Evolutionary conservation across 2,888 invertebrate species (phyloP), one percentile per base, ranked within the genome.

Genomic region (Chaitophorus viminalis): DNA sequence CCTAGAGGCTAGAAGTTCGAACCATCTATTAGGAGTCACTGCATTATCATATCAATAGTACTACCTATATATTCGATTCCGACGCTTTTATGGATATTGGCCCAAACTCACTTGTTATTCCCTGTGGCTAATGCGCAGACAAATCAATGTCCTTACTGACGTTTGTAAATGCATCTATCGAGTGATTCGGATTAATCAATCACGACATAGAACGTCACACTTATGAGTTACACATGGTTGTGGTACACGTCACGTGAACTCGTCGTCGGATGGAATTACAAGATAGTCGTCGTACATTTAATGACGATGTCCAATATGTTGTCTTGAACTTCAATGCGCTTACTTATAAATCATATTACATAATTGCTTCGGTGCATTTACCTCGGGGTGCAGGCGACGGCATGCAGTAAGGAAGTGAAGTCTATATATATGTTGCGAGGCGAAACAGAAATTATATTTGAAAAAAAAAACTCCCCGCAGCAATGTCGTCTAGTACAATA

Each of bases 401-500:
- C n/a, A n/a, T 60, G 5, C 14, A 54, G 54, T 36, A 54, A n/a
- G 82, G 52, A 52, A 52, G 46, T 54, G 5, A 46, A 18, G 17
- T 60, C 25, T 6, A 25, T 60, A 52, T 52, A 52, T 36, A 60
- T 18, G n/a, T 18, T 25, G 14, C 46, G 46, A 68, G 14, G 29
- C 29, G 68, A 68, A 17, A 68, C 8, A 29, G 6, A 68, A 68
- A 68, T 29, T 25, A 29, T 14, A 46, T 46, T 52, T 31, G 11
- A 70, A 29, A 70, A 29, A 17, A 17, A 70, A 31, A 70, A 70
- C 29, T 46, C 85, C 85, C 85, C 17, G 14, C 31, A 68, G 77
- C 85, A 85, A 85, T 85, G 85, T 70, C 85, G 54, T 77, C 77
- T 4, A 46, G 76, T 29, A 29, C 18, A 77, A n/a, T 39, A n/a